Conservation (phyloP, 2,888 invertebrate genomes). For the Reticulitermes lucifugus region DNA sequence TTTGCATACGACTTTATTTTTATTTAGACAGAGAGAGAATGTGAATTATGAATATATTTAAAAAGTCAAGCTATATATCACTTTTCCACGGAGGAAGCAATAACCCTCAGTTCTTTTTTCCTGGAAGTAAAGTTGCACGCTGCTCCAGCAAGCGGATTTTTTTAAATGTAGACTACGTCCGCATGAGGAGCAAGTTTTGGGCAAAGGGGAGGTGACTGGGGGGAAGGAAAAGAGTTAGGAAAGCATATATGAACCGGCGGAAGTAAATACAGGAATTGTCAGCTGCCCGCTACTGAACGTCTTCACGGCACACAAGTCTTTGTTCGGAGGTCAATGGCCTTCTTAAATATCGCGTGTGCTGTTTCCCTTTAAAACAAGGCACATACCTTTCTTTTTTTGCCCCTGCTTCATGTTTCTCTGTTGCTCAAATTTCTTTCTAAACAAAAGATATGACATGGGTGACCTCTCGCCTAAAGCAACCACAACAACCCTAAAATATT, state of each 20-base stretch:
- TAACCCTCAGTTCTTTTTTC: background rate
- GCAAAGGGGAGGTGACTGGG: background rate
- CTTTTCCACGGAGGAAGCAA: background rate
- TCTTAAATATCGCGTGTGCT: constrained; percentile 21
- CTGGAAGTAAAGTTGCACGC: background rate
- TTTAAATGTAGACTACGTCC: background rate
- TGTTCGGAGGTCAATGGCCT: constrained; percentile 12
- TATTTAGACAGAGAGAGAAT: no score
- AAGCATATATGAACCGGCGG: background rate
- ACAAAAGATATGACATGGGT: background rate
- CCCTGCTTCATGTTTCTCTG: background rate
- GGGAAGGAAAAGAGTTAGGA: background rate
- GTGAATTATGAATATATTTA: no score
- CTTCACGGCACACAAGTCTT: background rate
- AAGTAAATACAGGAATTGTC: background rate
- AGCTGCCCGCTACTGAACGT: constrained; percentile 6
- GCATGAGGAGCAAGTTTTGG: background rate
- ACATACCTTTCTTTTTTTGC: constrained; percentile 3
- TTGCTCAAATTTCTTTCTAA: background rate
- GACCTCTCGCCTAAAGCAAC: background rate
- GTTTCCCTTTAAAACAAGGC: constrained; percentile 5
- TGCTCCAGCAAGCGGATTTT: background rate
- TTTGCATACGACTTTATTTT: no score
- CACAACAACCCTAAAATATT: background rate
- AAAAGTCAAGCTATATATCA: background rate